Percentiles rank a stretch among this genome's conserved stretches.
Evolutionary conservation across 2,113 vertebrate species (phyloP).

Genomic region (Phrynocephalus versicolor): DNA sequence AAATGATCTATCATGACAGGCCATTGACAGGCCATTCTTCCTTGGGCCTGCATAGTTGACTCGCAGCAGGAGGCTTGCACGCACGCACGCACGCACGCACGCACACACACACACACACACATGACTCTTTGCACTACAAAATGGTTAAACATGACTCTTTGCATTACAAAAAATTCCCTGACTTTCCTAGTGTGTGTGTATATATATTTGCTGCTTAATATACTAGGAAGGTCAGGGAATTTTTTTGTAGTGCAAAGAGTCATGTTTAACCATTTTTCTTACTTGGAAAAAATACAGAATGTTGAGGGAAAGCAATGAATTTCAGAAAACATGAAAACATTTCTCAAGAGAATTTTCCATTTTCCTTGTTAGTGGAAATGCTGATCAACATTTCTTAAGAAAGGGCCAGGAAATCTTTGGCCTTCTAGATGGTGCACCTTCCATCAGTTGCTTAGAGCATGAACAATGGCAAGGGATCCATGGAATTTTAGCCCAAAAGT

Average conservation of each 20-base stretch:
- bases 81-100: too few species aligned
- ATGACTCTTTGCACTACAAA: too few species aligned
- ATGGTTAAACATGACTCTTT: too few species aligned
- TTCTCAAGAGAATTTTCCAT: neutral
- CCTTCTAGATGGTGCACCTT: neutral
- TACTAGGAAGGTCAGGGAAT: neutral
- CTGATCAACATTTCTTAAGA: neutral
- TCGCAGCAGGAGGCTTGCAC: neutral
- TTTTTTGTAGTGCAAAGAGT: neutral
- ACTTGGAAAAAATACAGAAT: neutral
- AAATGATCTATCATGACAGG: conserved; percentile 1
- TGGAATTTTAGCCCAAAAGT: neutral
- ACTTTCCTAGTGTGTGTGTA: too few species aligned
- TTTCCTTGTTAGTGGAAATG: neutral
- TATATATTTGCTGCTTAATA: neutral
- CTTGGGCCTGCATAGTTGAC: neutral
- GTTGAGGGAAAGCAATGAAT: neutral
- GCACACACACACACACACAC: too few species aligned
- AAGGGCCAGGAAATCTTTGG: neutral
- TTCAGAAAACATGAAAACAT: neutral
- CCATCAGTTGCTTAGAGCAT: neutral
- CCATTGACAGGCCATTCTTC: neutral
- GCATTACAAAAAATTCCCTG: too few species aligned
- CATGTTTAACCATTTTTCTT: neutral
- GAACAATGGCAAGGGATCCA: neutral